Evolutionary conservation across 2,113 vertebrate genomes (phyloP).

Genomic region (Fulica atra): DNA sequence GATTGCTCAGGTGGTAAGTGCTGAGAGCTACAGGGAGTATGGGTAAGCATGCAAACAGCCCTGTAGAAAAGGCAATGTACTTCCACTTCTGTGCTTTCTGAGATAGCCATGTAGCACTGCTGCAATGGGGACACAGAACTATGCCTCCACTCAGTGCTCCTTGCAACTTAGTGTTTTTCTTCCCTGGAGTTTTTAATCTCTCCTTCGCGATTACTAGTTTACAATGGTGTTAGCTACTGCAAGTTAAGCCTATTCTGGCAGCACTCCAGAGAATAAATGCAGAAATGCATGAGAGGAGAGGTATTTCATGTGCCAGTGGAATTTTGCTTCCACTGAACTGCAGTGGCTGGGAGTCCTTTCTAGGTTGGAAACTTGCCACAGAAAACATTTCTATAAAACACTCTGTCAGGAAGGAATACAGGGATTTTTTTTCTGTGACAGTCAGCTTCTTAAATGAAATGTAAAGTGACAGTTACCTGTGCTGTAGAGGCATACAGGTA

Average conservation of each 20-base stretch:
- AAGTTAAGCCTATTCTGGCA: neutral
- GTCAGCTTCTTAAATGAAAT: neutral
- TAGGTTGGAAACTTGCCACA: neutral
- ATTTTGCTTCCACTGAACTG: neutral
- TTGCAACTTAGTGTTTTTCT: neutral
- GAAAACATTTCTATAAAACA: neutral
- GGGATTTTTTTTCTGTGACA: neutral
- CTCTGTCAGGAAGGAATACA: neutral
- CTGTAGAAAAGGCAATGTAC: neutral
- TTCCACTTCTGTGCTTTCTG: neutral
- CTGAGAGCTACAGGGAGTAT: neutral
- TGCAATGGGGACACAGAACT: neutral
- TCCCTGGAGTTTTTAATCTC: neutral
- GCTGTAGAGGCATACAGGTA: neutral
- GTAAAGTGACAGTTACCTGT: neutral
- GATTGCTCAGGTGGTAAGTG: neutral
- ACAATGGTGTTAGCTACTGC: neutral
- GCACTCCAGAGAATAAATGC: neutral
- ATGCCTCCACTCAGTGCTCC: neutral
- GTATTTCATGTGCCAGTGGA: neutral
- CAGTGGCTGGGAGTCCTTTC: neutral
- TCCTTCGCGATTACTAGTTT: neutral
- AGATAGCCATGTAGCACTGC: neutral
- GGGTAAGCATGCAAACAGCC: neutral
- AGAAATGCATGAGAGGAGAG: neutral